Conservation (phyloP, 1,140 invertebrate species). For the Drosophila pseudoobscura region DNA sequence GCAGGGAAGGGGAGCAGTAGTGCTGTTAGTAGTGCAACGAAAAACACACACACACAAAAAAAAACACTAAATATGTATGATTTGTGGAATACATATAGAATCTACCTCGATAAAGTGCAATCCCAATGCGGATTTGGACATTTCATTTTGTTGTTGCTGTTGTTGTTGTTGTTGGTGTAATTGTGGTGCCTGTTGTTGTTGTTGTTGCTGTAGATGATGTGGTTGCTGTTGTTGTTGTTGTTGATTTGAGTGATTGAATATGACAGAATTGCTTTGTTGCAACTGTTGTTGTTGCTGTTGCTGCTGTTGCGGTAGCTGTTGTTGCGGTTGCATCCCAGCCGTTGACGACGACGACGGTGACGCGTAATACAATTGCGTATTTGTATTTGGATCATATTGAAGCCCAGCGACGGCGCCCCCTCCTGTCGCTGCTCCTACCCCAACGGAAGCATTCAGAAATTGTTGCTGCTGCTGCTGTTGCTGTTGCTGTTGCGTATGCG, state of each 20-base stretch:
- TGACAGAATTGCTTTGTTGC: conserved; percentile 70
- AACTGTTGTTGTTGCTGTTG: conserved; percentile 28
- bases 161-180: conserved; percentile 46
- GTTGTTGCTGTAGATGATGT: conserved; percentile 41
- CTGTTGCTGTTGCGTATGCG: conserved; percentile 26
- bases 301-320: conserved; percentile 37
- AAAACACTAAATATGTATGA: conserved; percentile 25
- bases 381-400: conserved; percentile 71
- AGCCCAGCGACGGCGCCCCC: conserved; percentile 41
- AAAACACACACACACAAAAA: conserved; percentile 35
- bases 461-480: conserved; percentile 47
- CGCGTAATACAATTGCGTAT: conserved; percentile 75
- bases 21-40: conserved; percentile 38
- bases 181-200: conserved; percentile 47
- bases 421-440: conserved; percentile 4
- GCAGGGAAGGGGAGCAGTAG: conserved; percentile 10
- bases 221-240: conserved; percentile 27
- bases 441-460: conserved; percentile 59
- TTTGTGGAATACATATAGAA: conserved; percentile 35
- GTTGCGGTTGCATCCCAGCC: conserved; percentile 55
- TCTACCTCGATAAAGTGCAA: conserved; percentile 81
- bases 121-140: conserved; percentile 77
- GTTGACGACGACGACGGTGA: conserved; percentile 40
- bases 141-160: conserved; percentile 70
- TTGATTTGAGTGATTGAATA: conserved; percentile 62